phyloP scores from a whole-genome alignment of 2,888 invertebrate species.

The Drosophila hawaiiensis region DNA sequence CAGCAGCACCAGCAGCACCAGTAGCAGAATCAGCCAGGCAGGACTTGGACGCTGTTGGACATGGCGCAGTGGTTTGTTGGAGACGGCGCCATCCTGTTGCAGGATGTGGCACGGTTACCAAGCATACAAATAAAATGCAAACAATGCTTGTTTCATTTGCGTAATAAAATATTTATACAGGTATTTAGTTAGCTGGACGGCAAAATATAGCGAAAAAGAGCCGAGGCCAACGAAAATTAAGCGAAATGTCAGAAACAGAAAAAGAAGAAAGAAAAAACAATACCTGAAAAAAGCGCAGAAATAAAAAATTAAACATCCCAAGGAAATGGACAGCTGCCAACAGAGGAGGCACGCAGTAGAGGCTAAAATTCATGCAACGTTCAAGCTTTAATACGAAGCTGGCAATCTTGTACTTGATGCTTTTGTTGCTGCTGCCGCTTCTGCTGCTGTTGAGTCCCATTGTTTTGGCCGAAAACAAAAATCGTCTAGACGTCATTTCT shows the following conservation, averaged over 20 bases:
- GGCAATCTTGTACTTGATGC: constrained; percentile 17
- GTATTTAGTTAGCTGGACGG: constrained; percentile 73
- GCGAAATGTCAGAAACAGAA: constrained; percentile 32
- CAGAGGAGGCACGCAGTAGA: constrained; percentile 3
- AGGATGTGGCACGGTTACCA: constrained; percentile 58
- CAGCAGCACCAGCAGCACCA: neutral
- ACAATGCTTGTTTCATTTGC: constrained; percentile 79
- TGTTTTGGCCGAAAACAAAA: constrained; percentile 57
- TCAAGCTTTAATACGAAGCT: constrained; percentile 32
- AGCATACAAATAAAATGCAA: constrained; percentile 71
- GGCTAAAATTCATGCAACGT: constrained; percentile 20
- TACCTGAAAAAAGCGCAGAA: neutral
- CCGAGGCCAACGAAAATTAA: constrained; percentile 56
- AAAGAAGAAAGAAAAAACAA: neutral
- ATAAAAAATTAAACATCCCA: constrained; percentile 10
- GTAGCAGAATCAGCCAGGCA: constrained; percentile 1
- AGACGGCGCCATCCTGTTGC: constrained; percentile 43
- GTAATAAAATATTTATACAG: constrained; percentile 79
- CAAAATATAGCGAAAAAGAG: constrained; percentile 39
- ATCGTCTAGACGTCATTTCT: constrained; percentile 74
- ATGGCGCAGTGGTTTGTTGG: constrained; percentile 29
- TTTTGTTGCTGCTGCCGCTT: neutral
- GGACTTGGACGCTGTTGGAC: constrained; percentile 24
- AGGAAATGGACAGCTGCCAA: constrained; percentile 35
- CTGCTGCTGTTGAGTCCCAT: constrained; percentile 19